phyloP scores from a whole-genome alignment of 1,140 invertebrate species.

The Scaptomyza pallida region DNA sequence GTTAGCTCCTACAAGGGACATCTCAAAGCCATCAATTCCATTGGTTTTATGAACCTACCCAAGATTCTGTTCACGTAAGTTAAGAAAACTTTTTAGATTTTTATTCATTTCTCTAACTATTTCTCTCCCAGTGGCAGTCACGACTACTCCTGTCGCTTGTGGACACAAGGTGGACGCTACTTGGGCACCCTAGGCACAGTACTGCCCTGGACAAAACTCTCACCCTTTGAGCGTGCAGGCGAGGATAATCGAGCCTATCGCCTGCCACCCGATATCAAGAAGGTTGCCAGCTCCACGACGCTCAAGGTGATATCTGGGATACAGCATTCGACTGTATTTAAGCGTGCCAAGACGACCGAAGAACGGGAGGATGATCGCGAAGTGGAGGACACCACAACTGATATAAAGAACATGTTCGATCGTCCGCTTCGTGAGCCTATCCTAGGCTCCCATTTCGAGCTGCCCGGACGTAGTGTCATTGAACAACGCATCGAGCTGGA shows the following conservation, averaged over 20 bases:
- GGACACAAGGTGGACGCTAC: constrained; percentile 88
- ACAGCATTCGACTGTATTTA: constrained; percentile 26
- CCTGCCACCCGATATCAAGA: constrained; percentile 87
- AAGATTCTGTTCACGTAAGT: constrained; percentile 87
- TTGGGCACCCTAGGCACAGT: constrained; percentile 88
- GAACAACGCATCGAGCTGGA: constrained; percentile 84
- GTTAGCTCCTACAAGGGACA: constrained; percentile 88
- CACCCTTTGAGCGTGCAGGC: constrained; percentile 83
- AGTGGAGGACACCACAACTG: constrained; percentile 18
- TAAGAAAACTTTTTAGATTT: background rate
- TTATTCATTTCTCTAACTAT: background rate
- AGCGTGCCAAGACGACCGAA: constrained; percentile 43
- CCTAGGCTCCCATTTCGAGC: constrained; percentile 84
- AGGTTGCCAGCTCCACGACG: constrained; percentile 88
- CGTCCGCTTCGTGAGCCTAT: constrained; percentile 83
- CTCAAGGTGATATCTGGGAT: constrained; percentile 85
- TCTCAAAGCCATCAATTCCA: constrained; percentile 86
- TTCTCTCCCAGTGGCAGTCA: constrained; percentile 86
- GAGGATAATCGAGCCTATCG: constrained; percentile 83
- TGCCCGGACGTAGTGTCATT: constrained; percentile 79
- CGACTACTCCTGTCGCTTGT: constrained; percentile 89
- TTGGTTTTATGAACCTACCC: constrained; percentile 86
- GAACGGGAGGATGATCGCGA: constrained; percentile 34
- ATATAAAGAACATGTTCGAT: constrained; percentile 84
- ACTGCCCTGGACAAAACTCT: constrained; percentile 85